These are phyloP conservation scores for Tokudaia muenninki DNA, from an alignment of 2,797 vertebrate genomes.

Conservation along the genomic window DNA sequence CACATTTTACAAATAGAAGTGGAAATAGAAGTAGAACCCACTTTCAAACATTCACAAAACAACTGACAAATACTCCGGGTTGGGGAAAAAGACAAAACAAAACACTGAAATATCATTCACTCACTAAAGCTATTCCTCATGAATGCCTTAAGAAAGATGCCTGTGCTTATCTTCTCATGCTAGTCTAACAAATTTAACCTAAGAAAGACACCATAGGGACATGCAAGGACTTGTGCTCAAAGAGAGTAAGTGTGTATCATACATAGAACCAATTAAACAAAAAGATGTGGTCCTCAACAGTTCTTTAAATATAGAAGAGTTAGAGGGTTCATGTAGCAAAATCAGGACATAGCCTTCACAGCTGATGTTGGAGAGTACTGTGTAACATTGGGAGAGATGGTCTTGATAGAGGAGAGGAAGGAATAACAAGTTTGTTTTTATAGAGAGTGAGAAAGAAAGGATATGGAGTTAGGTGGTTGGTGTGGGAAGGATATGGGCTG, in stretches of 20 bases:
- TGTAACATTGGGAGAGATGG: not conserved
- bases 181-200: not conserved
- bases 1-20: slow-evolving; percentile 2
- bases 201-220: not conserved
- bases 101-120: not conserved
- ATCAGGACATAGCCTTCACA: not conserved
- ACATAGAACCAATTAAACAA: not conserved
- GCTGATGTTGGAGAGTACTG: not conserved
- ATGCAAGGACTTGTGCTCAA: slow-evolving; percentile 1
- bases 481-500: too few species aligned
- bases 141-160: not conserved
- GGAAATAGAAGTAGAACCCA: not conserved
- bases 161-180: not conserved
- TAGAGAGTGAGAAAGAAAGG: not conserved
- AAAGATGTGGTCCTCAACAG: not conserved
- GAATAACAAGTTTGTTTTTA: not conserved
- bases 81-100: not conserved
- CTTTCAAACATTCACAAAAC: slow-evolving; percentile 10
- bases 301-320: slow-evolving; percentile 40
- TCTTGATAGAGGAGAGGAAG: not conserved
- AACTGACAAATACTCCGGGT: not conserved
- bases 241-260: not conserved
- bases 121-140: not conserved
- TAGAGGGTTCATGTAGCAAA: not conserved
- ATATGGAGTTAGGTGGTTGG: not conserved